Evolutionary conservation across 2,797 vertebrate species (phyloP).

Genomic region (Bothrops alternatus): DNA sequence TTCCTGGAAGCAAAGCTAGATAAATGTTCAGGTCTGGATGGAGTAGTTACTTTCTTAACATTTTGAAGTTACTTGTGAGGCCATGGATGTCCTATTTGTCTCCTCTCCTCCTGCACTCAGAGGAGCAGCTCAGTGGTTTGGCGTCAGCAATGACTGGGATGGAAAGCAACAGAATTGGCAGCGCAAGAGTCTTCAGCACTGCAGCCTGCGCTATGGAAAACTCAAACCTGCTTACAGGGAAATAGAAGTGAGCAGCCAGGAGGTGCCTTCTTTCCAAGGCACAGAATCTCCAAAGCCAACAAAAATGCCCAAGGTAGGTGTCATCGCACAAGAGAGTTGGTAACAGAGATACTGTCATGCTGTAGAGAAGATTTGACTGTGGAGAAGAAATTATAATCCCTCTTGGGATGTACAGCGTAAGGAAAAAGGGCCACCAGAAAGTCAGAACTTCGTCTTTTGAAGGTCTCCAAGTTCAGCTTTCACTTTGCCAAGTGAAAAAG

Average conservation of each 20-base stretch:
- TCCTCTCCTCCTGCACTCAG: slow-evolving; percentile 59
- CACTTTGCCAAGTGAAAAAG: not conserved
- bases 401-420: not conserved
- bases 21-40: not conserved
- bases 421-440: not conserved
- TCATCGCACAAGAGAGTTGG: not conserved
- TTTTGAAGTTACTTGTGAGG: not conserved
- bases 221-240: slow-evolving; percentile 87
- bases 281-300: slow-evolving; percentile 82
- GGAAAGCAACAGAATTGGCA: slow-evolving; percentile 86
- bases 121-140: slow-evolving; percentile 92
- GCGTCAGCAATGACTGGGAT: slow-evolving; percentile 86
- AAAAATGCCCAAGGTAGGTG: slow-evolving; percentile 87
- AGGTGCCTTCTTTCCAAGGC: slow-evolving; percentile 77
- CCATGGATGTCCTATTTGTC: not conserved
- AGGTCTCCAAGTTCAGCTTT: not conserved
- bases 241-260: slow-evolving; percentile 81
- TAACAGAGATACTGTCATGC: not conserved
- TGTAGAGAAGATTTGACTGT: not conserved
- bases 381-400: not conserved
- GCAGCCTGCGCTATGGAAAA: slow-evolving; percentile 81
- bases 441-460: not conserved
- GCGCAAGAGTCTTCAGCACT: slow-evolving; percentile 81
- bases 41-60: not conserved
- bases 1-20: not conserved